A percentile compares a stretch with the other conserved stretches of the same genome.
These are phyloP conservation scores for Bombylius discolor DNA, from an alignment of 2,888 invertebrate genomes.

Conservation along the genomic window DNA sequence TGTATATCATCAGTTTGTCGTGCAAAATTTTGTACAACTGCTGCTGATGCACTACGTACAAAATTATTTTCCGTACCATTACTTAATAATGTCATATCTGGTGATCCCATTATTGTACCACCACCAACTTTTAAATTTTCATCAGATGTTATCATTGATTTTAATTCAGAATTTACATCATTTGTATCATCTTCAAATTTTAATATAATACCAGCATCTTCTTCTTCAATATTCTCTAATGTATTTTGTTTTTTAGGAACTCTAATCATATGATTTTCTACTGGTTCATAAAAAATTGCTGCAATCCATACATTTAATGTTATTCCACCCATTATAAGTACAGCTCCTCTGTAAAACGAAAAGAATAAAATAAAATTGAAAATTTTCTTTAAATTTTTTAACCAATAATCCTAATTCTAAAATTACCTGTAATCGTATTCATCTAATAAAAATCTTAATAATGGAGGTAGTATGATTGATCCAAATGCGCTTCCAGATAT, in stretches of 20 bases:
- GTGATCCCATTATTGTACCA: slow-evolving; percentile 3
- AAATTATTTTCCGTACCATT: slow-evolving; percentile 37
- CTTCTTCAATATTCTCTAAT: slow-evolving; percentile 31
- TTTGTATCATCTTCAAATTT: slow-evolving; percentile 26
- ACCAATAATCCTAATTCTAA: background rate
- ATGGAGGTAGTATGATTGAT: slow-evolving; percentile 70
- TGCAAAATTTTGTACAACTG: slow-evolving; percentile 44
- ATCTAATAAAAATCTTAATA: slow-evolving; percentile 55
- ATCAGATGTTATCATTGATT: slow-evolving; percentile 32
- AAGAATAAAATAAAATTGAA: background rate
- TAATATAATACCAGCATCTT: slow-evolving; percentile 33
- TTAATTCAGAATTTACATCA: slow-evolving; percentile 21
- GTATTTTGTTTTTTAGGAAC: slow-evolving; percentile 37
- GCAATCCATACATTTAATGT: slow-evolving; percentile 76
- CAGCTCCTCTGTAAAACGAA: slow-evolving; percentile 50
- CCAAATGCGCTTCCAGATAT: slow-evolving; percentile 81
- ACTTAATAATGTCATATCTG: slow-evolving; percentile 17
- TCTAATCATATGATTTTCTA: slow-evolving; percentile 64
- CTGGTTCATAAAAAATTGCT: slow-evolving; percentile 71
- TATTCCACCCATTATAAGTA: slow-evolving; percentile 66
- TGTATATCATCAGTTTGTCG: slow-evolving; percentile 32
- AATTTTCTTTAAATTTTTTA: background rate
- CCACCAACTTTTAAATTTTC: background rate
- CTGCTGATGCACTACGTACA: slow-evolving; percentile 58
- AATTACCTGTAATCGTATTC: slow-evolving; percentile 62